Conservation (phyloP, 1,140 invertebrate genomes). For the Magallana ariakensis region DNA sequence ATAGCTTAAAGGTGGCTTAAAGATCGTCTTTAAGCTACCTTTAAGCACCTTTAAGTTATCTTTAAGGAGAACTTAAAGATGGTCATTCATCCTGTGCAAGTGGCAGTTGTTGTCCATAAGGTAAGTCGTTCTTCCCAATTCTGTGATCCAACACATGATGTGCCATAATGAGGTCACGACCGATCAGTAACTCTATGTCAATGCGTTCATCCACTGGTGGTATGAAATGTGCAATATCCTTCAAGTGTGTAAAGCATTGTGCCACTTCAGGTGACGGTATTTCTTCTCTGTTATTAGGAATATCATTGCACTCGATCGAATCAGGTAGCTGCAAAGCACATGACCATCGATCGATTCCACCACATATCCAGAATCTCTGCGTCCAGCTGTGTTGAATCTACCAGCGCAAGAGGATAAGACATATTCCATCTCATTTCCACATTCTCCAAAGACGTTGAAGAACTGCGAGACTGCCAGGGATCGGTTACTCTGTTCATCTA, state of each 20-base stretch:
- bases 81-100: too few relatives aligned
- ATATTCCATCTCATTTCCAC: conserved; percentile 2
- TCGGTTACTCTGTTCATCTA: conserved; percentile 56
- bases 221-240: conserved; percentile 32
- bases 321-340: neutral
- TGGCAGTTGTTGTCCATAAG: conserved; percentile 58
- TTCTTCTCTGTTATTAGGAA: conserved; percentile 43
- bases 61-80: too few relatives aligned
- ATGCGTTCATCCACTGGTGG: conserved; percentile 39
- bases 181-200: conserved; percentile 53
- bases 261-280: conserved; percentile 42
- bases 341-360: conserved; percentile 41
- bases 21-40: too few relatives aligned
- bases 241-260: conserved; percentile 44
- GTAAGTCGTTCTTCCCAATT: neutral
- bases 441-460: conserved; percentile 40
- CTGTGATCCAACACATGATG: conserved; percentile 59
- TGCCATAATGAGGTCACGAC: conserved; percentile 52
- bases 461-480: conserved; percentile 50
- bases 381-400: conserved; percentile 18
- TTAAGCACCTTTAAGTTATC: too few relatives aligned
- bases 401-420: conserved; percentile 42
- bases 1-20: too few relatives aligned
- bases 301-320: conserved; percentile 45
- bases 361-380: conserved; percentile 16